Evolutionary conservation across 2,888 invertebrate species (phyloP), one percentile per base, ranked within the genome.

Genomic region (Acrobasis suavella): DNA sequence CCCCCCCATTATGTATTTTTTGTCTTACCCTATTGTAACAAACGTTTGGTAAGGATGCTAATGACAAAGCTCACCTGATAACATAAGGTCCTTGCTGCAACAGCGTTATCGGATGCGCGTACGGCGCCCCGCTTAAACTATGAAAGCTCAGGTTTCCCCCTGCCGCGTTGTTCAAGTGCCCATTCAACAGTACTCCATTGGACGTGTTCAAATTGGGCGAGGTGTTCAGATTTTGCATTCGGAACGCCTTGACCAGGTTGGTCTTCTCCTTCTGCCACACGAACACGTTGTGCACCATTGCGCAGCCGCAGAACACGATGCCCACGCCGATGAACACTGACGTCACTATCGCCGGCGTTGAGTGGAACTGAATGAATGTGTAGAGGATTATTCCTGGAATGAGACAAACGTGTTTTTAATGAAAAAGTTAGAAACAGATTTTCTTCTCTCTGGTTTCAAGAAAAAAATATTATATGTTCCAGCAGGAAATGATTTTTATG

Each of bases 241-340:
- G 72, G 49, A 93, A 81, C 9, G 95, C 95, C 76, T 95, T 95
- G 39, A 96, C 96, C 61, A 96, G 95, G 73, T 96, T 96, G 0
- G 97, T 97, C 89, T 97, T 97, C 85, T 97, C 97, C 83, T 95
- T 96, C 87, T 98, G 97, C 98, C 98, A 98, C 58, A 98, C 96
- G 86, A 97, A 98, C 14, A 97, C 97, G 87, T 98, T 98, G 91
- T 98, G 98, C 16, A 98, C 97, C 95, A 98, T 97, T 22, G 98
- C 97, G 76, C 97, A 96, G 71, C 98, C 97, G 82, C 98, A 97
- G 89, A 98, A 98, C 51, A 98, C 94, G 66, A 98, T 97, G 1
- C 98, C 98, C 16, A 97, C 93, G 10, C 97, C 97, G 67, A 98
- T 96, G 79, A 98, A 95, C 1, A 97, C 95, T 72, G 97, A 97